These are phyloP conservation scores for Thysanoteuthis rhombus DNA, from an alignment of 2,888 invertebrate genomes.

Conservation along the genomic window DNA sequence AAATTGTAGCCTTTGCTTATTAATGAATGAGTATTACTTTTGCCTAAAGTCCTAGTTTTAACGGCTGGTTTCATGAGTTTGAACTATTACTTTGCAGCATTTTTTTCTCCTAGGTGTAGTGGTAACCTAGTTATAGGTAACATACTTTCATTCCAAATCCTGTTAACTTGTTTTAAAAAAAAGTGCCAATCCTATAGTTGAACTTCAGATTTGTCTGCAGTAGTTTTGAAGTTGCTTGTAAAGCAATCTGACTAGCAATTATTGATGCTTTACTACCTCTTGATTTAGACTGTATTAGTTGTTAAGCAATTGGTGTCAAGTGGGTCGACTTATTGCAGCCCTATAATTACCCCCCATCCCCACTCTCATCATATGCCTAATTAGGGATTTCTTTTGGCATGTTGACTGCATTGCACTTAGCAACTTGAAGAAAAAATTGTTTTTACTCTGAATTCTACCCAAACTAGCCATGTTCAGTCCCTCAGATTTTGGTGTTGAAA, in stretches of 20 bases:
- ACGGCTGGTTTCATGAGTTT: neutral
- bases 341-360: neutral
- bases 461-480: no score
- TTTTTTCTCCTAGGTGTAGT: neutral
- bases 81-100: neutral
- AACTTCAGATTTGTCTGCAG: neutral
- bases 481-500: no score
- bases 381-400: neutral
- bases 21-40: neutral
- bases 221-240: neutral
- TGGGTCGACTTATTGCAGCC: neutral
- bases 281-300: neutral
- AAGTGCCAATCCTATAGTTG: neutral
- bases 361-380: neutral
- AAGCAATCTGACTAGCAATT: neutral
- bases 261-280: neutral
- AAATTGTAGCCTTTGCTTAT: neutral
- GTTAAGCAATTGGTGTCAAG: neutral
- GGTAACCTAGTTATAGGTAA: no score
- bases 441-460: no score
- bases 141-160: neutral
- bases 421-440: neutral
- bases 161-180: neutral
- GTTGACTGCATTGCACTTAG: neutral
- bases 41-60: neutral